Evolutionary conservation across 2,888 invertebrate genomes (phyloP), one percentile per base, ranked within the genome.

Genomic region (Scaptodrosophila latifasciaeformis): DNA sequence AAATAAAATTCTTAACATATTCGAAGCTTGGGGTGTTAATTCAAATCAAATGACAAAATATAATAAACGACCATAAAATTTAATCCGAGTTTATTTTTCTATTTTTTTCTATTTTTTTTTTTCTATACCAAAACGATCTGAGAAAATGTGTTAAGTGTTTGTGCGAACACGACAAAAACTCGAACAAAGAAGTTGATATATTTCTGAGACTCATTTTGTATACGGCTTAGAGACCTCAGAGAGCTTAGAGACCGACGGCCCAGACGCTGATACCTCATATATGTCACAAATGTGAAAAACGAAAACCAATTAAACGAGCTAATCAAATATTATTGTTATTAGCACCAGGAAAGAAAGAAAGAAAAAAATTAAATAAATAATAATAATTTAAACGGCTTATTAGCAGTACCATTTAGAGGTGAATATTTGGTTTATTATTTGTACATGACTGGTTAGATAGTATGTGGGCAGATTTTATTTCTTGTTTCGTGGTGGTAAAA

Each of bases 301-400:
- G 54, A 68, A 72, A 72, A 71, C 76, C 79, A 72, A 76, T 78
- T 65, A 71, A 76, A 75, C 67, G 61, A 72, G 79, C 79, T 69
- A 84, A 82, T 80, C 79, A 81, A 83, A 79, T 76, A 72, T 82
- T 82, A 82, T 79, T 74, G 74, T 64, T 58, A 78, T 83, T 84
- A 83, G 70, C 84, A 78, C 79, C 52, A 35, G 48, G 37, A 15
- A 44, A 19, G 12, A 45, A 43, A 29, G 35, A 42, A 47, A 42
- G 27, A 44, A 30, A 35, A 19, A 49, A 58, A 59, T 29, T 17
- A 37, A 13, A 37, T n/a, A n/a, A n/a, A n/a, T n/a, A n/a, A n/a
- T 17, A 40, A 59, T 54, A 64, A 70, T 78, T 76, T 72, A 71
- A 81, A 70, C 68, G 70, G 79, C 82, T 82, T 74, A 77, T 83